Evolutionary conservation across 1,140 invertebrate genomes (phyloP).

Genomic region (Oscheius sp.): DNA sequence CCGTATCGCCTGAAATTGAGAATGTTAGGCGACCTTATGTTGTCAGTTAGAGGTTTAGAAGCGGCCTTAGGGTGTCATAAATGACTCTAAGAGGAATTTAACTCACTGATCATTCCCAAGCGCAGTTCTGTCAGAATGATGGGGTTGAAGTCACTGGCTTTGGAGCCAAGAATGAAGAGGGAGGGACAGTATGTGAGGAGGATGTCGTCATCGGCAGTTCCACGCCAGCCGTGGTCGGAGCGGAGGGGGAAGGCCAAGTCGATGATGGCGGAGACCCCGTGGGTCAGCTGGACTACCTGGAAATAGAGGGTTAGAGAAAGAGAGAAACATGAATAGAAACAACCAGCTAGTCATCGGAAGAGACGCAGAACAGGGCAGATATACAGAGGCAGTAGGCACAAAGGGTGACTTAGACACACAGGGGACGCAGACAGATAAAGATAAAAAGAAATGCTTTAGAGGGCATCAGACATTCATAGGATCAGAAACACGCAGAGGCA

Average conservation of each 20-base stretch:
- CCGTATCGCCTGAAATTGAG: neutral
- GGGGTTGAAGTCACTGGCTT: constrained; percentile 4
- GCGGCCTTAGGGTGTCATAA: neutral
- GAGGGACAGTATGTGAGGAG: constrained; percentile 33
- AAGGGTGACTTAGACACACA: neutral
- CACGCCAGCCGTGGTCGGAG: constrained; percentile 11
- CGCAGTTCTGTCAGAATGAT: constrained; percentile 6
- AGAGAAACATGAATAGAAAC: neutral
- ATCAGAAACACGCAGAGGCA: no score
- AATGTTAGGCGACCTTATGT: neutral
- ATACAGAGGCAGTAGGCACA: neutral
- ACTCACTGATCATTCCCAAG: neutral
- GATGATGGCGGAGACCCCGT: constrained; percentile 34
- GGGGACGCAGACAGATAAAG: neutral
- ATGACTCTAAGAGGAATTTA: neutral
- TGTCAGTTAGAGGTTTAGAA: neutral
- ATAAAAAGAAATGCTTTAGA: no score
- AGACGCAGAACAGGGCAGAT: neutral
- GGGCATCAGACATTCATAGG: no score
- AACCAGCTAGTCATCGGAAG: neutral
- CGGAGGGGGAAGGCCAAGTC: constrained; percentile 26
- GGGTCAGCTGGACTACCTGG: constrained; percentile 6
- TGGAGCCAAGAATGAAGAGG: constrained; percentile 30
- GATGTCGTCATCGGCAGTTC: constrained; percentile 37
- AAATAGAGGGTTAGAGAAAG: neutral